These are phyloP conservation scores for Griposia aprilina DNA, from an alignment of 2,888 invertebrate species.

Conservation along the genomic window DNA sequence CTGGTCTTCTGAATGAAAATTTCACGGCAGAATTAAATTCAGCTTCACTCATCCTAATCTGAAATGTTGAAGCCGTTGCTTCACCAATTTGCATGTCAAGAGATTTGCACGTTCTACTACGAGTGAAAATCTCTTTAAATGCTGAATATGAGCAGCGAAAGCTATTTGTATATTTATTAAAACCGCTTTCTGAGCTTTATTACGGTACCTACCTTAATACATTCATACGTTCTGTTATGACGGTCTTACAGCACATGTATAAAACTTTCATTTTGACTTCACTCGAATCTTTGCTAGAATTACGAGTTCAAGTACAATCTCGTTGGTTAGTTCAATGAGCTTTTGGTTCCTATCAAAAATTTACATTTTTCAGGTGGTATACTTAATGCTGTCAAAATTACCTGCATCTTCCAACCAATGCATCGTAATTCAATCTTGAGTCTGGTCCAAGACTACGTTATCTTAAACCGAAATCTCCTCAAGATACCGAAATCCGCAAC, in stretches of 20 bases:
- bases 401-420: conserved; percentile 5
- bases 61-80: conserved; percentile 30
- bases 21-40: conserved; percentile 11
- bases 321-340: not conserved
- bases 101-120: conserved; percentile 42
- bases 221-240: conserved; percentile 24
- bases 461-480: conserved; percentile 26
- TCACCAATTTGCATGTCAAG: conserved; percentile 40
- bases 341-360: conserved; percentile 6
- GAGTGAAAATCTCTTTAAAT: conserved; percentile 32
- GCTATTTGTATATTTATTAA: conserved; percentile 34
- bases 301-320: not conserved
- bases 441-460: conserved; percentile 6
- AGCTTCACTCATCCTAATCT: conserved; percentile 9
- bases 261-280: conserved; percentile 25
- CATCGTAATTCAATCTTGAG: conserved; percentile 11
- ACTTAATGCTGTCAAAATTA: not conserved
- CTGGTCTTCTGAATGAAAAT: conserved; percentile 6
- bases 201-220: conserved; percentile 19
- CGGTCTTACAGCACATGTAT: conserved; percentile 5
- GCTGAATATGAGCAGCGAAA: conserved; percentile 45
- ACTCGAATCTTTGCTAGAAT: not conserved
- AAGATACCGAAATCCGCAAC: conserved; percentile 20
- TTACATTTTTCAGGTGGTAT: not conserved
- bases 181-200: conserved; percentile 32